phyloP scores from a whole-genome alignment of 2,113 vertebrate genomes.

The Podarcis cretensis region DNA sequence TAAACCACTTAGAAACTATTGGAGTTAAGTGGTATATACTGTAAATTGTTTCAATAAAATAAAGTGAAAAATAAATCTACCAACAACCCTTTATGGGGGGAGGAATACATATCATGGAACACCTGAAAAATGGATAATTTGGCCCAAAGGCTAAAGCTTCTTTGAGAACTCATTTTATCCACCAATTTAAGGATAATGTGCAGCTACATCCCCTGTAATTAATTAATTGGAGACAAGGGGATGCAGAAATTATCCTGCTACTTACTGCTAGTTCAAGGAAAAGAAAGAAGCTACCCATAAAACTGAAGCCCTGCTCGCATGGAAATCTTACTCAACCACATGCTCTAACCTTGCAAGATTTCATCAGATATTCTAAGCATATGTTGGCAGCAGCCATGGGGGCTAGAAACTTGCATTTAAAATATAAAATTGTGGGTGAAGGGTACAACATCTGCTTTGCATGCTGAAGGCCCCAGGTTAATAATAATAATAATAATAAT shows the following conservation, averaged over 20 bases:
- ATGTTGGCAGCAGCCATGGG: neutral
- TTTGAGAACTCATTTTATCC: neutral
- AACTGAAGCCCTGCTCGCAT: neutral
- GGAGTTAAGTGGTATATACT: too few relatives aligned
- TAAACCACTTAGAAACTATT: too few relatives aligned
- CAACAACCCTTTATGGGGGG: too few relatives aligned
- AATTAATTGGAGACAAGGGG: too few relatives aligned
- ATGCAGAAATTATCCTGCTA: neutral
- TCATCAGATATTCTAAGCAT: neutral
- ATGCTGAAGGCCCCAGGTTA: too few relatives aligned
- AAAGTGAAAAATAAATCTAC: too few relatives aligned
- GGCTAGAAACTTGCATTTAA: neutral
- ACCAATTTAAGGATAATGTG: neutral
- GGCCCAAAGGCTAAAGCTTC: neutral
- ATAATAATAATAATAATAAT: too few relatives aligned
- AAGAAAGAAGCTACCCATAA: neutral
- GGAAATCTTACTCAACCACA: neutral
- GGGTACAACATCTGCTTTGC: too few relatives aligned
- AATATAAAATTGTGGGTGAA: too few relatives aligned
- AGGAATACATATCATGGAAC: too few relatives aligned
- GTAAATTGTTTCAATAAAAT: too few relatives aligned
- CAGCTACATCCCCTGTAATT: too few relatives aligned
- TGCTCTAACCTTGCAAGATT: neutral
- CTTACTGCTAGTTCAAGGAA: neutral
- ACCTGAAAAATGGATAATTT: neutral